These are phyloP conservation scores for Galeopterus variegatus DNA, from an alignment of 2,113 vertebrate genomes.

Conservation along the genomic window DNA sequence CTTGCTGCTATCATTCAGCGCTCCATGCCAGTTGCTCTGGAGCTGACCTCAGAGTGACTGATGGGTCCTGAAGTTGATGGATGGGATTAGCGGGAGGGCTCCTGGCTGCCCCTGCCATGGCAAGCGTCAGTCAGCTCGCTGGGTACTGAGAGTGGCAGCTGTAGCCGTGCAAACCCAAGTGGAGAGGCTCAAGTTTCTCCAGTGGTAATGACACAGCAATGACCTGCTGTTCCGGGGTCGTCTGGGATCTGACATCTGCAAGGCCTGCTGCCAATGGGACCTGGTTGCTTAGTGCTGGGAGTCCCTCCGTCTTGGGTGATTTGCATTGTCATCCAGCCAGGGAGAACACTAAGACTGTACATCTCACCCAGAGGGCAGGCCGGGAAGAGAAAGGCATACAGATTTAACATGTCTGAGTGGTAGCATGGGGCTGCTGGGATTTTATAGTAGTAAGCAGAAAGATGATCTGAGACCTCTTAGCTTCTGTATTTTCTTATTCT, in stretches of 20 bases:
- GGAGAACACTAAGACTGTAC: not conserved
- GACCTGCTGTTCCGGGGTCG: not conserved
- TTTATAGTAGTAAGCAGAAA: not conserved
- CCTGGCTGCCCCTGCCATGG: not conserved
- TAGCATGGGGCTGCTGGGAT: not conserved
- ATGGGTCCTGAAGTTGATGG: not conserved
- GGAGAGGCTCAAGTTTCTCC: not conserved
- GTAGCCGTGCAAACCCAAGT: fast-evolving
- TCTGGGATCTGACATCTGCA: slow-evolving; percentile 14
- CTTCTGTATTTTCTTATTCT: not conserved
- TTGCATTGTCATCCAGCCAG: not conserved
- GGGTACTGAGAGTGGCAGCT: not conserved
- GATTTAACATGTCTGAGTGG: not conserved
- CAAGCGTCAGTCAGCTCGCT: not conserved
- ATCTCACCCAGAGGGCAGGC: not conserved
- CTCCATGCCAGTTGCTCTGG: not conserved
- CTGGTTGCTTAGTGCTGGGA: not conserved
- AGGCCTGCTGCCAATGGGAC: not conserved
- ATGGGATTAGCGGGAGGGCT: slow-evolving; percentile 30
- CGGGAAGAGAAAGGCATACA: not conserved
- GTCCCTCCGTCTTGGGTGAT: not conserved
- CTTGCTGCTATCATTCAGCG: fast-evolving
- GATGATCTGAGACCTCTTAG: not conserved
- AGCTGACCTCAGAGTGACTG: not conserved
- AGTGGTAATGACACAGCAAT: not conserved